A percentile compares a stretch with the other conserved stretches of the same genome.
These are phyloP conservation scores for Drosophila anomalipes DNA, from an alignment of 2,888 invertebrate genomes.

Conservation along the genomic window DNA sequence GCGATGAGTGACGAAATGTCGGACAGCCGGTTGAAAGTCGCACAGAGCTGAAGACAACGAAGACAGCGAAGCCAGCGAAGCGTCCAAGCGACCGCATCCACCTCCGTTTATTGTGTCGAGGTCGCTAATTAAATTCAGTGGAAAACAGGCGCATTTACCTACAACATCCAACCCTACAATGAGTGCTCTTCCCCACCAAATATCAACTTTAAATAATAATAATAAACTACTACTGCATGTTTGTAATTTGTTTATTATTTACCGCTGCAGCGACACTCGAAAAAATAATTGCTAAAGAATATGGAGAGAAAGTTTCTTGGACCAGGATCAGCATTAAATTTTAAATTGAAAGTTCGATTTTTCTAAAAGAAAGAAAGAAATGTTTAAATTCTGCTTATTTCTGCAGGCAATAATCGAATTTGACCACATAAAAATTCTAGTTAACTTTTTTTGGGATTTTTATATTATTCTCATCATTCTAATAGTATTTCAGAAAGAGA, in stretches of 20 bases:
- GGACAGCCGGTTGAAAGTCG: conserved; percentile 49
- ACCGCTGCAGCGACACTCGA: conserved; percentile 10
- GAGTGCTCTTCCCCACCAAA: conserved; percentile 18
- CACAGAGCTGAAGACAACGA: conserved; percentile 33
- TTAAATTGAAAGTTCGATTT: fast-evolving
- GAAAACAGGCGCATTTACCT: conserved; percentile 76
- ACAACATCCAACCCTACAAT: background rate
- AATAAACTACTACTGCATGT: conserved; percentile 27
- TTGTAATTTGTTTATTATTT: conserved; percentile 58
- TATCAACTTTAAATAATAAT: conserved; percentile 17
- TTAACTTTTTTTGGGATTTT: fast-evolving
- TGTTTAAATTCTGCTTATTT: background rate
- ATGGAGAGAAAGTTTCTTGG: background rate
- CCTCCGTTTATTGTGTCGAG: conserved; percentile 74
- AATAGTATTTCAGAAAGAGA: no score
- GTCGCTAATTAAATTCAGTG: conserved; percentile 80
- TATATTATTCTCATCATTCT: background rate
- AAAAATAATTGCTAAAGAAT: background rate
- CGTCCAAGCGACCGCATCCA: conserved; percentile 81
- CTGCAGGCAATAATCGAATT: no score
- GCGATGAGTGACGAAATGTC: conserved; percentile 72
- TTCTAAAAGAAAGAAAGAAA: background rate
- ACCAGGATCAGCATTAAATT: background rate
- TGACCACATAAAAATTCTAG: background rate
- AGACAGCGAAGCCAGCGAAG: conserved; percentile 64